Conservation (phyloP, 2,888 invertebrate species). For the Digitonthophagus gazella region DNA sequence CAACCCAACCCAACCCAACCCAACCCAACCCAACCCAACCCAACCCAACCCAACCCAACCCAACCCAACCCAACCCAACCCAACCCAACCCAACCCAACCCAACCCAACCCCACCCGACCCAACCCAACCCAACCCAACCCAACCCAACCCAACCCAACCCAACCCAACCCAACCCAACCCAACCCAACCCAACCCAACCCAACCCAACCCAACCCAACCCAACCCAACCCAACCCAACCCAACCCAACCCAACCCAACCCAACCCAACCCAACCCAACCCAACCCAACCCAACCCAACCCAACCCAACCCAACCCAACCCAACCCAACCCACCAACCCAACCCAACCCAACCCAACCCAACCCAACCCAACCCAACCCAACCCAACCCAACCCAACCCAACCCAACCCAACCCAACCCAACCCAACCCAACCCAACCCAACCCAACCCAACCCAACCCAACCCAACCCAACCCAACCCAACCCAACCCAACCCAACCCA, state of each 20-base stretch:
- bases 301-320: slow-evolving; percentile 1
- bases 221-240: slow-evolving; percentile 1
- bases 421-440: neutral
- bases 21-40: slow-evolving; percentile 1
- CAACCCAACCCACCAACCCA: no score
- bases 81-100: slow-evolving; percentile 1
- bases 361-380: slow-evolving; percentile 33
- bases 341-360: neutral
- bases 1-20: slow-evolving; percentile 1
- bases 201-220: slow-evolving; percentile 1
- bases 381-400: slow-evolving; percentile 35
- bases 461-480: neutral
- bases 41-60: slow-evolving; percentile 1
- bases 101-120: no score
- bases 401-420: neutral
- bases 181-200: slow-evolving; percentile 1
- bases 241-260: slow-evolving; percentile 1
- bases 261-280: slow-evolving; percentile 1
- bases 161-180: slow-evolving; percentile 1
- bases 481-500: neutral
- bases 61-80: slow-evolving; percentile 1
- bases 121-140: slow-evolving; percentile 1
- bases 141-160: slow-evolving; percentile 1
- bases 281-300: slow-evolving; percentile 1
- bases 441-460: neutral